These are phyloP conservation scores for Brachionus koreanus DNA, from an alignment of 1,140 invertebrate genomes.

Conservation along the genomic window DNA sequence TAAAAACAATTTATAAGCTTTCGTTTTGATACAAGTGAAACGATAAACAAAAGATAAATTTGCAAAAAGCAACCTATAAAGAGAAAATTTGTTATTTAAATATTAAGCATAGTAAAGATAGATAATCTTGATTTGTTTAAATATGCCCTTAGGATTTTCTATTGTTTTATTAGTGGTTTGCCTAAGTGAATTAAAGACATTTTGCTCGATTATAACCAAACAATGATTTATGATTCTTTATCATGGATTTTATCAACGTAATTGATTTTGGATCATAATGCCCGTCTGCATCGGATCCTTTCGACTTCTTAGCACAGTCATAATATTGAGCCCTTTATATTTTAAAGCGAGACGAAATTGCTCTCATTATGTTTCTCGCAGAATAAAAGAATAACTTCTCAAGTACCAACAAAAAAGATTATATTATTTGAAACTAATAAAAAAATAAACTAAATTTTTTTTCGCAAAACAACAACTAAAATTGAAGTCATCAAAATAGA, in stretches of 20 bases:
- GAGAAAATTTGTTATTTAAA: slow-evolving; percentile 1
- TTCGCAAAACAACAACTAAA: slow-evolving; percentile 4
- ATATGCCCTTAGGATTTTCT: slow-evolving; percentile 4
- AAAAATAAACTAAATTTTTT: background rate
- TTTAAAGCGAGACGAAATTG: background rate
- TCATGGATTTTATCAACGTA: background rate
- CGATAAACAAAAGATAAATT: slow-evolving; percentile 6
- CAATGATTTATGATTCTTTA: slow-evolving; percentile 31
- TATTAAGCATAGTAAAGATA: background rate
- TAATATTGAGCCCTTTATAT: background rate
- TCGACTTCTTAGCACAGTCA: background rate
- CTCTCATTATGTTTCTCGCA: background rate
- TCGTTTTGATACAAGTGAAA: slow-evolving; percentile 26
- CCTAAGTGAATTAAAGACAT: background rate
- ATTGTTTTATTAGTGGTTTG: background rate
- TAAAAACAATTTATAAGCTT: slow-evolving; percentile 20
- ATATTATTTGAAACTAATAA: slow-evolving; percentile 13
- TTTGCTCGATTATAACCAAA: background rate
- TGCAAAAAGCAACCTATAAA: background rate
- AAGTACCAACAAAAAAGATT: slow-evolving; percentile 10
- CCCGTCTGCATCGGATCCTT: background rate
- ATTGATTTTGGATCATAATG: background rate
- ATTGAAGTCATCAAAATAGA: slow-evolving; percentile 26
- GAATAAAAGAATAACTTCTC: background rate
- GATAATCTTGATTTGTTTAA: slow-evolving; percentile 39